Percentiles rank a stretch among this genome's conserved stretches.
Evolutionary conservation across 92 coral and sea anemone genomes (phyloP).

Genomic region (Virgularia gustaviana): DNA sequence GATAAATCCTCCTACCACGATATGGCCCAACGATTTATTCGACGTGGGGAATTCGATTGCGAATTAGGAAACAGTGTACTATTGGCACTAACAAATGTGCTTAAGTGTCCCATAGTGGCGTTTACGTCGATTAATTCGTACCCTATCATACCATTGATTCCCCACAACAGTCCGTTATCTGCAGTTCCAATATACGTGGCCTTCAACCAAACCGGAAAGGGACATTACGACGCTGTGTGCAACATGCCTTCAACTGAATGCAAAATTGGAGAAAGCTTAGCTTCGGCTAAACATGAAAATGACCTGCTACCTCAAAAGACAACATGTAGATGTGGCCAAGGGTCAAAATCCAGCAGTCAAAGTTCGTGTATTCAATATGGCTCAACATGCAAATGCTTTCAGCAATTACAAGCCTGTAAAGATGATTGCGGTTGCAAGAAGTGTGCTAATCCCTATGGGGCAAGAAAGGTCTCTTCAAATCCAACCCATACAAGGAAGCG

Average conservation of each 20-base stretch:
- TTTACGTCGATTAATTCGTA: conserved; percentile 27
- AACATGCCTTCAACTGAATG: background rate
- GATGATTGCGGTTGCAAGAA: conserved; percentile 47
- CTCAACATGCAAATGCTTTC: conserved; percentile 48
- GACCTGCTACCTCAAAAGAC: conserved; percentile 1
- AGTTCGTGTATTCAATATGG: conserved; percentile 44
- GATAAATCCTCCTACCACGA: conserved; percentile 33
- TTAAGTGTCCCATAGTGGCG: conserved; percentile 41
- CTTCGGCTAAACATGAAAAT: background rate
- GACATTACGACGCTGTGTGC: conserved; percentile 43
- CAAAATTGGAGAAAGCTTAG: no score
- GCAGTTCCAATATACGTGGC: conserved; percentile 30
- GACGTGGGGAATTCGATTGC: conserved; percentile 47
- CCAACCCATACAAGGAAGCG: conserved; percentile 34
- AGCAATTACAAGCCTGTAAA: conserved; percentile 41
- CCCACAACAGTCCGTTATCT: conserved; percentile 4
- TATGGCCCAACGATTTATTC: conserved; percentile 20
- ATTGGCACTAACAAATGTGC: conserved; percentile 35
- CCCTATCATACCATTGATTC: conserved; percentile 37
- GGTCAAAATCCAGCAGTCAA: conserved; percentile 38
- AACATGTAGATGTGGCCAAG: conserved; percentile 44
- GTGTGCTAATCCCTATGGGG: conserved; percentile 56
- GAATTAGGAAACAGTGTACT: conserved; percentile 52
- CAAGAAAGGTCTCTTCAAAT: conserved; percentile 1
- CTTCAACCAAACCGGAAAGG: conserved; percentile 38